A percentile compares a stretch with the other conserved stretches of the same genome.
Conservation (phyloP, 2,888 invertebrate genomes). For the Gerris lacustris region DNA sequence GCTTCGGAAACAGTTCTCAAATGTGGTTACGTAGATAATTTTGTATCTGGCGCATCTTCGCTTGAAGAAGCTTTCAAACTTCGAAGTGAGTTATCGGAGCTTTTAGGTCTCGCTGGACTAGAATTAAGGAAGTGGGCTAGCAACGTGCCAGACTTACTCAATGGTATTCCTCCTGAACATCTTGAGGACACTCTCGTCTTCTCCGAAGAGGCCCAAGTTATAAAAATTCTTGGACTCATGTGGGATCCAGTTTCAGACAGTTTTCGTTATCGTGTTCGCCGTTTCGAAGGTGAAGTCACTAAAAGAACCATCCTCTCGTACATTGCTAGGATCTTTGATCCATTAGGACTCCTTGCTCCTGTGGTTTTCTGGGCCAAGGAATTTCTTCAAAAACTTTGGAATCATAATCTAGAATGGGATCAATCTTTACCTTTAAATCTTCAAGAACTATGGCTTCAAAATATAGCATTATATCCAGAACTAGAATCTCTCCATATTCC, state of each 20-base stretch:
- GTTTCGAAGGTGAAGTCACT: neutral
- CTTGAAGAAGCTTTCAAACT: too few relatives aligned
- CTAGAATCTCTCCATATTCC: slow-evolving; percentile 14
- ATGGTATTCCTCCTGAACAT: neutral
- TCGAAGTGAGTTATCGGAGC: too few relatives aligned
- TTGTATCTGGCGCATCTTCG: too few relatives aligned
- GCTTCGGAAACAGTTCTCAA: too few relatives aligned
- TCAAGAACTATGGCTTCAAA: slow-evolving; percentile 5
- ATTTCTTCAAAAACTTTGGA: slow-evolving; percentile 16
- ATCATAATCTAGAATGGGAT: slow-evolving; percentile 16
- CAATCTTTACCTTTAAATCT: slow-evolving; percentile 5
- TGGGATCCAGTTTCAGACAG: slow-evolving; percentile 17
- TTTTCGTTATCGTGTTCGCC: slow-evolving; percentile 10
- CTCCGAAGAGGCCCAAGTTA: neutral
- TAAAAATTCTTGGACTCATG: slow-evolving; percentile 16
- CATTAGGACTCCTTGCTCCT: neutral
- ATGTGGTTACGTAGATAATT: too few relatives aligned
- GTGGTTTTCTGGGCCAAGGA: slow-evolving; percentile 14
- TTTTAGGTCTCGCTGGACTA: too few relatives aligned
- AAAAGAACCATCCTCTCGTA: slow-evolving; percentile 14
- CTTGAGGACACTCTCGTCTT: slow-evolving; percentile 17
- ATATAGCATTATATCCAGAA: slow-evolving; percentile 8
- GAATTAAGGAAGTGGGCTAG: slow-evolving; percentile 16
- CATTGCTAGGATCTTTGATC: slow-evolving; percentile 11
- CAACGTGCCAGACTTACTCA: slow-evolving; percentile 14